Conservation (phyloP, 2,113 vertebrate species). For the Sprattus sprattus region DNA sequence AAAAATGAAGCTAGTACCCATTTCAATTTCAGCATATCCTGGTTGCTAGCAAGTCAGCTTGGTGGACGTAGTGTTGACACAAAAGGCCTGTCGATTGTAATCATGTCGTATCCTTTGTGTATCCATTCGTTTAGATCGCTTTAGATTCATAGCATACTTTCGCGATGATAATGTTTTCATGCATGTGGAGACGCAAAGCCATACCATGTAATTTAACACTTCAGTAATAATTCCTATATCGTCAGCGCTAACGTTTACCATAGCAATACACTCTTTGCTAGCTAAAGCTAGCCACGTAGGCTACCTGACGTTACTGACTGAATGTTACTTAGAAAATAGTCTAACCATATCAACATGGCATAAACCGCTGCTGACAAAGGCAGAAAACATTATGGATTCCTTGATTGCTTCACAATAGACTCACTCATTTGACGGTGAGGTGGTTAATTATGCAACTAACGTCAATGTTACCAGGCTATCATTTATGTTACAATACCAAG, state of each 20-base stretch:
- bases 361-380: neutral
- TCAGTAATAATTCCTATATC: neutral
- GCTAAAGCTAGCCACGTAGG: neutral
- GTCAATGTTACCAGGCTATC: neutral
- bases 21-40: slow-evolving; percentile 19
- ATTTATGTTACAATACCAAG: neutral
- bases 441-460: neutral
- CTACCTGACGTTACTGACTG: neutral
- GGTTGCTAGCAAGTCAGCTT: slow-evolving; percentile 43
- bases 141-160: neutral
- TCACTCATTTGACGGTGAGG: neutral
- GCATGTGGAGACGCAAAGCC: neutral
- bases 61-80: slow-evolving; percentile 1
- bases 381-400: neutral
- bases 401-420: neutral
- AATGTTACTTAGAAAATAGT: neutral
- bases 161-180: neutral
- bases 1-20: neutral
- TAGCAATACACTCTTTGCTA: neutral
- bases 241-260: neutral
- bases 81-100: slow-evolving; percentile 1
- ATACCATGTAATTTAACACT: neutral
- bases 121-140: neutral
- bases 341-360: neutral
- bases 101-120: neutral